These are phyloP conservation scores for Lichenostomus cassidix DNA, from an alignment of 2,113 vertebrate species.

Conservation along the genomic window DNA sequence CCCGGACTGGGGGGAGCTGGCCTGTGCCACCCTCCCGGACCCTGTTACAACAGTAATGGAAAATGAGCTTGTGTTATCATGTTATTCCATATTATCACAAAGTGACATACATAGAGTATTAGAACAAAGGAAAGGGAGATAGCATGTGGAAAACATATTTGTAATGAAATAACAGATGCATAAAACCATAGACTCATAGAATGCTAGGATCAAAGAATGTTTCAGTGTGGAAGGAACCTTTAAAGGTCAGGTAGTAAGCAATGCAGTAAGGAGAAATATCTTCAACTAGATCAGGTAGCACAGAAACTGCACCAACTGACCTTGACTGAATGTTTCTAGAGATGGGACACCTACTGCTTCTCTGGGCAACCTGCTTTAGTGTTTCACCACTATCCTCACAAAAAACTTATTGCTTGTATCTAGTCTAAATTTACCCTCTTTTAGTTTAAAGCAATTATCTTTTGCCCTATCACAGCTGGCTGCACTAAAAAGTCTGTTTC, in stretches of 20 bases:
- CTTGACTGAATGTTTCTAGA: background rate
- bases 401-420: background rate
- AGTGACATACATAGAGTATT: background rate
- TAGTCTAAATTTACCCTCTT: background rate
- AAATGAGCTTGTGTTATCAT: background rate
- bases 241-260: background rate
- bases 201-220: background rate
- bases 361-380: background rate
- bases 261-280: background rate
- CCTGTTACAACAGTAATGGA: no score
- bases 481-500: background rate
- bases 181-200: background rate
- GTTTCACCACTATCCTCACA: background rate
- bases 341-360: no score
- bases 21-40: no score
- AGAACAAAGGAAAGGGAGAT: background rate
- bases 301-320: background rate
- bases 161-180: background rate
- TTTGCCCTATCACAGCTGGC: background rate
- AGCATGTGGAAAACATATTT: background rate
- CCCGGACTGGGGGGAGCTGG: no score
- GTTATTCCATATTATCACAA: background rate
- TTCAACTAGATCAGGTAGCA: background rate
- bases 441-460: background rate
- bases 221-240: background rate